Conservation (phyloP, 2,888 invertebrate species). For the Macaria liturata region DNA sequence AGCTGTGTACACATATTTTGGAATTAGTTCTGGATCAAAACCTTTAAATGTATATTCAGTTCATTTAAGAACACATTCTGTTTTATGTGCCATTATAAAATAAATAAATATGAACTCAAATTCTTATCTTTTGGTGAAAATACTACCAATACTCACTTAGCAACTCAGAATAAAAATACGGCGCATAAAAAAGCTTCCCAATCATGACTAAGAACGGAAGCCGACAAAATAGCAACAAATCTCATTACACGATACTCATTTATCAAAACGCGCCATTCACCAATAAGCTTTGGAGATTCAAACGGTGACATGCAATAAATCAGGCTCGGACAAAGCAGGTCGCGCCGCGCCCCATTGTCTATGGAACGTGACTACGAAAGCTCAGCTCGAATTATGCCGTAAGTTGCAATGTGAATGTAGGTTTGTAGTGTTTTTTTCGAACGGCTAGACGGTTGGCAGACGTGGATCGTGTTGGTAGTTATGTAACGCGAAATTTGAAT, state of each 20-base stretch:
- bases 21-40: too few species aligned
- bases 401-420: slow-evolving; percentile 11
- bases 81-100: too few species aligned
- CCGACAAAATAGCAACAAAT: slow-evolving; percentile 5
- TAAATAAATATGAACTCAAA: too few species aligned
- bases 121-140: too few species aligned
- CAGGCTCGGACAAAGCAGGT: slow-evolving; percentile 34
- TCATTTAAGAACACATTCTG: too few species aligned
- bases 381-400: slow-evolving; percentile 59
- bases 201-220: background rate
- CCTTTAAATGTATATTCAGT: too few species aligned
- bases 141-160: too few species aligned
- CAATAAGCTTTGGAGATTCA: slow-evolving; percentile 28
- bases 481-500: too few species aligned
- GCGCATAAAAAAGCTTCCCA: too few species aligned
- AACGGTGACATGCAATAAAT: slow-evolving; percentile 35
- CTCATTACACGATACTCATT: slow-evolving; percentile 5
- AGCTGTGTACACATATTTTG: too few species aligned
- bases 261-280: slow-evolving; percentile 10
- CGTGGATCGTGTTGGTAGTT: background rate
- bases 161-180: too few species aligned
- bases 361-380: slow-evolving; percentile 67
- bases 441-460: slow-evolving; percentile 21
- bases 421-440: slow-evolving; percentile 17
- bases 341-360: slow-evolving; percentile 40